These are phyloP conservation scores for Sebastes iracundus DNA, from an alignment of 2,797 vertebrate species.

Conservation along the genomic window DNA sequence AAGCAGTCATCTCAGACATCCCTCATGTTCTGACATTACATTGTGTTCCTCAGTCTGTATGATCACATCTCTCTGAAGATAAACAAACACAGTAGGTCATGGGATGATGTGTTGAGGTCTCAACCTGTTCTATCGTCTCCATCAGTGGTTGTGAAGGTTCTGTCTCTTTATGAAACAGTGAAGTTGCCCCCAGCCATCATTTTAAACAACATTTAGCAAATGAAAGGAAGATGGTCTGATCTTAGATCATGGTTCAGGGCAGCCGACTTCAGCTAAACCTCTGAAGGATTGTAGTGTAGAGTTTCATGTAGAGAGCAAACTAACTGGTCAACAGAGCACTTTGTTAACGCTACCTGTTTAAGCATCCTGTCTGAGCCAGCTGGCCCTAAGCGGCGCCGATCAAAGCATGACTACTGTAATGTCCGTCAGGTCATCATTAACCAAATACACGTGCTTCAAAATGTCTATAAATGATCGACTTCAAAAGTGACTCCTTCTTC, in stretches of 20 bases:
- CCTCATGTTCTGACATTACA: neutral
- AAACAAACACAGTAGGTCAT: neutral
- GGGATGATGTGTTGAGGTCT: neutral
- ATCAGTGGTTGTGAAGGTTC: neutral
- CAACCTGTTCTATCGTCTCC: neutral
- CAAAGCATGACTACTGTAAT: constrained; percentile 73
- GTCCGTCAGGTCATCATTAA: constrained; percentile 67
- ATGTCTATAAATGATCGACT: constrained; percentile 70
- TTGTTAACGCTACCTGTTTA: constrained; percentile 60
- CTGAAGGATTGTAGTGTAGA: constrained; percentile 34
- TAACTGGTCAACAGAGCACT: constrained; percentile 62
- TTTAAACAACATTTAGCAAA: constrained; percentile 10
- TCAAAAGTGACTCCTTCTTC: constrained; percentile 65
- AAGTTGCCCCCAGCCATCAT: constrained; percentile 66
- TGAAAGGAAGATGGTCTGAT: constrained; percentile 52
- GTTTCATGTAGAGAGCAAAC: constrained; percentile 52
- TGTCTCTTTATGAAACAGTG: constrained; percentile 55
- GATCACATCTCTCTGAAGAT: neutral
- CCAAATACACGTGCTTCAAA: constrained; percentile 66
- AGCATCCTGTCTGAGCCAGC: constrained; percentile 64
- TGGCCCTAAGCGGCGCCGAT: constrained; percentile 73
- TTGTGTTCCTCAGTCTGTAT: neutral
- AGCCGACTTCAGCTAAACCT: constrained; percentile 26
- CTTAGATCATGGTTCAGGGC: constrained; percentile 71
- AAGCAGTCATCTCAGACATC: constrained; percentile 8